Base-by-base conservation (phyloP, 2,797 vertebrate species). In the Uromys caudimaculatus region DNA sequence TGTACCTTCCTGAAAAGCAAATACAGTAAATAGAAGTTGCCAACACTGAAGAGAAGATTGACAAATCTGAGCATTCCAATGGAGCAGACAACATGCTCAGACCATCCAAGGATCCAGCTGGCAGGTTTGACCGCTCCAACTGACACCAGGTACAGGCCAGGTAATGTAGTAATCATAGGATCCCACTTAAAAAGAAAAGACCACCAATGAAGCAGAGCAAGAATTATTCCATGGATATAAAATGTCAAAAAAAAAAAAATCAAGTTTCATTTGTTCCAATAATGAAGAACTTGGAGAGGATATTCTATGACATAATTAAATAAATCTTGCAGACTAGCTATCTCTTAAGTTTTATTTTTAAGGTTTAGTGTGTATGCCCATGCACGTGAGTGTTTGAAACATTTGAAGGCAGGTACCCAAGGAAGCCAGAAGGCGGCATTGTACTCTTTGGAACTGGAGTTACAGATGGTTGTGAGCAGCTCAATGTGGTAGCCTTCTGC, bases 111-210 rank as follows among this genome's bases (percentile, higher is more conserved):
- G 78, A 99, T 98, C 99, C 99, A 99, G 0, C 98, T 99, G 71
- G 98, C 96, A 0, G 99, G 99, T 96, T 99, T 99, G 98, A 99
- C 99, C 19, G 99, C 97, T 1, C 99, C 99, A 91, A 99, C 99
- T 0, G 99, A 99, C 50, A 98, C 98, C 83, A 99, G 98, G 98
- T 99, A 99, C 44, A 99, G 98, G 56, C 99, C 99, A 0, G 99
- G 99, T 16, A 99, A 98, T 0, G 99, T 99, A 64, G 99, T 99
- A 98, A 99, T 99, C 99, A 99, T 99, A 0, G 99, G 99, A 98
- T 99, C 99, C 99, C 99, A 99, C 99, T 99, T 98, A 6, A 73
- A 93, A 87, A 86, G 0, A 11, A 62, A 94, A 97, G 87, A 47
- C 62, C 69, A 21, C 32, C 84, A 77, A 32, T 71, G 38, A 96